Conservation (phyloP, 1,140 invertebrate genomes). For the Conopomorpha cramerella region DNA sequence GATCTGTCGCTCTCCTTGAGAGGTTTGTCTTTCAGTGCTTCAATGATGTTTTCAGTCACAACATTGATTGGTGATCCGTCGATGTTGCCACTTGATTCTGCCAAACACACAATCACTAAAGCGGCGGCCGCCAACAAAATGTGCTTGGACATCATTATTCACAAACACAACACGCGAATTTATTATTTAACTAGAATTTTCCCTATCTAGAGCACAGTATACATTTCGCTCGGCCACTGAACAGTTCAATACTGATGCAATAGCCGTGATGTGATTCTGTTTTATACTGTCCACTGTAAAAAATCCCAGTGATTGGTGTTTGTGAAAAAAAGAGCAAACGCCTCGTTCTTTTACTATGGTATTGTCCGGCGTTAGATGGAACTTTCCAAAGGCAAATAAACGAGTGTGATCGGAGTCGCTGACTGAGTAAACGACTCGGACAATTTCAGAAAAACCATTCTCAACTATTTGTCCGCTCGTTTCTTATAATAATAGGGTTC, state of each 20-base stretch:
- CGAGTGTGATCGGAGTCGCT: no score
- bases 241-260: neutral
- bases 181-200: slow-evolving; percentile 14
- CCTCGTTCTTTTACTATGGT: no score
- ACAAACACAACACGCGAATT: slow-evolving; percentile 13
- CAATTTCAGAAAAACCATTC: no score
- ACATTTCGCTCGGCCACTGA: neutral
- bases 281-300: neutral
- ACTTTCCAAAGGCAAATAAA: no score
- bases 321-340: neutral
- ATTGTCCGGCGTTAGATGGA: no score
- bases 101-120: slow-evolving; percentile 18
- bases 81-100: slow-evolving; percentile 8
- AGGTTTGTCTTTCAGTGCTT: slow-evolving; percentile 15
- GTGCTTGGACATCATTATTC: slow-evolving; percentile 32
- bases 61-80: slow-evolving; percentile 15
- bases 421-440: no score
- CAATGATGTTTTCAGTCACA: slow-evolving; percentile 8
- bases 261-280: neutral
- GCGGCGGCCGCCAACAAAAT: slow-evolving; percentile 11
- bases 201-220: neutral
- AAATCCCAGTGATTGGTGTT: neutral
- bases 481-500: no score
- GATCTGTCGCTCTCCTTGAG: slow-evolving; percentile 19
- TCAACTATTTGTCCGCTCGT: no score